Evolutionary conservation across 2,113 vertebrate species (phyloP).

Genomic region (Rana temporaria): DNA sequence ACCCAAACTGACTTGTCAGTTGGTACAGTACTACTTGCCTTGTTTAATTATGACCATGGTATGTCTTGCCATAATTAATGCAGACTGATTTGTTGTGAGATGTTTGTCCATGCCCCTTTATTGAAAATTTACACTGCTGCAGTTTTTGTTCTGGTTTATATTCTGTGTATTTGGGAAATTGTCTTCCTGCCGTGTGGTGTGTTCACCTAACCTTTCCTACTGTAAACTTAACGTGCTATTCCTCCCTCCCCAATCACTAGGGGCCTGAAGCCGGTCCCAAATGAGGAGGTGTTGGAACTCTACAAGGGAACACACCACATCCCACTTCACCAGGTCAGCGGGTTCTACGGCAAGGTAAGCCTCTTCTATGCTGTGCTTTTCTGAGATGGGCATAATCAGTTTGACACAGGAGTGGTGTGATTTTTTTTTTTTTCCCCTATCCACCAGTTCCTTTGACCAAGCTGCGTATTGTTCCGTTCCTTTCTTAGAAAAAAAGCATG

Average conservation of each 20-base stretch:
- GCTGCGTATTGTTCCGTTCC: not conserved
- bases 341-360: slow-evolving; percentile 85
- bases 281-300: slow-evolving; percentile 78
- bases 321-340: slow-evolving; percentile 81
- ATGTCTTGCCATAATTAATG: too few species aligned
- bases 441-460: not conserved
- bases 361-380: not conserved
- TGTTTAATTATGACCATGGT: too few species aligned
- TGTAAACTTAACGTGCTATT: not conserved
- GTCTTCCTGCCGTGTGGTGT: not conserved
- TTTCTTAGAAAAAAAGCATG: not conserved
- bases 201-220: not conserved
- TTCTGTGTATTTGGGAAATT: not conserved
- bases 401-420: not conserved
- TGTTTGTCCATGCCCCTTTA: too few species aligned
- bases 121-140: too few species aligned
- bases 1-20: too few species aligned
- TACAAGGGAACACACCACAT: slow-evolving; percentile 80
- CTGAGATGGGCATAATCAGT: not conserved
- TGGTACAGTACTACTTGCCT: too few species aligned
- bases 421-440: too few species aligned
- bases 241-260: slow-evolving; percentile 62
- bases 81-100: too few species aligned
- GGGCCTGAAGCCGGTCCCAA: slow-evolving; percentile 78
- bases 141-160: not conserved